A percentile compares a stretch with the other conserved stretches of the same genome.
Evolutionary conservation across 2,888 invertebrate genomes (phyloP).

Genomic region (Drosophila limbata): DNA sequence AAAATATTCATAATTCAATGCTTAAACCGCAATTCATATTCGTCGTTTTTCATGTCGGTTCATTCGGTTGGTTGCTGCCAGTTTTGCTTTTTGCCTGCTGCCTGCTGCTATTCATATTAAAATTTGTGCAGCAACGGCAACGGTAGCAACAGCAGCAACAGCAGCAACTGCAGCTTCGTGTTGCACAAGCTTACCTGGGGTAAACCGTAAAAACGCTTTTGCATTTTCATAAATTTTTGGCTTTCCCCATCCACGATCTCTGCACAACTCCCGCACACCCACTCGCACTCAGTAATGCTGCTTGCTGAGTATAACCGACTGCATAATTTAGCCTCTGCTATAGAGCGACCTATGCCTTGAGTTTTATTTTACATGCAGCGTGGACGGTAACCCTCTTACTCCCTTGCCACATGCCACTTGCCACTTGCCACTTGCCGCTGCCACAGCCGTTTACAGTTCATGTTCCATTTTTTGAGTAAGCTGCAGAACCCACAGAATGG

Average conservation of each 20-base stretch:
- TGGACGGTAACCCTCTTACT: conserved; percentile 15
- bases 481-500: conserved; percentile 11
- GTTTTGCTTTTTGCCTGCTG: conserved; percentile 60
- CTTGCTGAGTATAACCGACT: conserved; percentile 37
- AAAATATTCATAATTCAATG: conserved; percentile 77
- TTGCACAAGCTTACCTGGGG: conserved; percentile 74
- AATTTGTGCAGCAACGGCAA: conserved; percentile 46
- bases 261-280: not conserved
- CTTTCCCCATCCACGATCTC: conserved; percentile 37
- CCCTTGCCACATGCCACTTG: conserved; percentile 18
- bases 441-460: conserved; percentile 47
- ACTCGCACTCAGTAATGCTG: conserved; percentile 8
- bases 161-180: conserved; percentile 42
- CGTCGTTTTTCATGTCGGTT: conserved; percentile 45
- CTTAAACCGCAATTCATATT: conserved; percentile 77
- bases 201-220: conserved; percentile 80
- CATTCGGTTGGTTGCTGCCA: conserved; percentile 43
- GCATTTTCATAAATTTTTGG: conserved; percentile 79
- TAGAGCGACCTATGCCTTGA: conserved; percentile 45
- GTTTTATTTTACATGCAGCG: conserved; percentile 44
- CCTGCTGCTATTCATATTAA: conserved; percentile 73
- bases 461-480: conserved; percentile 45
- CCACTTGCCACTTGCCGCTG: conserved; percentile 18
- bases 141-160: conserved; percentile 9
- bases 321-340: conserved; percentile 58